Conservation (phyloP, 2,797 vertebrate species). For the Platalea minor region DNA sequence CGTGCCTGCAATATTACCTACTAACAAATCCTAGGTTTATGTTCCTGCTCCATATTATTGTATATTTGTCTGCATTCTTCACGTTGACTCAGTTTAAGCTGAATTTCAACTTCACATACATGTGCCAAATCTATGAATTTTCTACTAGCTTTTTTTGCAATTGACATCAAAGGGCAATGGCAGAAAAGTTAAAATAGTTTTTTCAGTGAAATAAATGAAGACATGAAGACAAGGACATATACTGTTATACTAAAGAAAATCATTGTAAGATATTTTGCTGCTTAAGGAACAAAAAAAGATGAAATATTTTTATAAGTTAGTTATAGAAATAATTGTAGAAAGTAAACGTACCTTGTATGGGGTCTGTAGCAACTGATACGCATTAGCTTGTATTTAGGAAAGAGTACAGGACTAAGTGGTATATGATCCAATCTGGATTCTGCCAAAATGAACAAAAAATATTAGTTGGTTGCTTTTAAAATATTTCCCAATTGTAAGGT, state of each 20-base stretch:
- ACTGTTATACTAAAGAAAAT: not conserved
- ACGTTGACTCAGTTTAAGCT: not conserved
- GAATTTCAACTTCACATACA: not conserved
- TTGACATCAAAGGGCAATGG: not conserved
- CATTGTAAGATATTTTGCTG: not conserved
- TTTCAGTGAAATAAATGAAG: not conserved
- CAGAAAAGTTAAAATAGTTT: not conserved
- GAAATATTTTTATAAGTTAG: not conserved
- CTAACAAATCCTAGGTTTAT: not conserved
- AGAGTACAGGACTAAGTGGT: not conserved
- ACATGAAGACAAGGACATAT: not conserved
- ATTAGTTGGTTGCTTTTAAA: not conserved
- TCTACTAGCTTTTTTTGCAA: not conserved
- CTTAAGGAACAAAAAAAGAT: not conserved
- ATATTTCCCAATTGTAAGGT: not conserved
- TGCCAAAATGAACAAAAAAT: not conserved
- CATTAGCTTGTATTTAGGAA: not conserved
- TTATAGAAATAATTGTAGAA: not conserved
- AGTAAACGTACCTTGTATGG: not conserved
- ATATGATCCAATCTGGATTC: not conserved
- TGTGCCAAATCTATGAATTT: not conserved
- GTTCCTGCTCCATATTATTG: not conserved
- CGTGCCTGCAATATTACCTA: not conserved
- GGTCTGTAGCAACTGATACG: fast-evolving
- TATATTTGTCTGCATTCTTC: not conserved